phyloP scores from a whole-genome alignment of 2,888 invertebrate genomes.

The Endotricha flammealis region DNA sequence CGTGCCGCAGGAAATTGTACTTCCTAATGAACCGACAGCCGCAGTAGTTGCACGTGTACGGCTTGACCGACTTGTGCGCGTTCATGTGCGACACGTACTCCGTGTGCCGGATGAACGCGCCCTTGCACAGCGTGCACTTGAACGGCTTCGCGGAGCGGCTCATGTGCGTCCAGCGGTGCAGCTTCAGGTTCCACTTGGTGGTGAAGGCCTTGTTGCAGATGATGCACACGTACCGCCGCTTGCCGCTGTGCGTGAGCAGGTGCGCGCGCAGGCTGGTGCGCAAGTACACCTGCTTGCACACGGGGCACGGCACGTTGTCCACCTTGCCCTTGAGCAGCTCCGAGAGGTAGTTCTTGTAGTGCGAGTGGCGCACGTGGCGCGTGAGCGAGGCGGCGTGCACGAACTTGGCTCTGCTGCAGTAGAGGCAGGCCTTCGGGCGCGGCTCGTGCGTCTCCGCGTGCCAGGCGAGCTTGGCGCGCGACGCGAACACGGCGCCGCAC shows the following conservation, averaged over 20 bases:
- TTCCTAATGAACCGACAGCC: conserved; percentile 92
- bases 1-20: conserved; percentile 91
- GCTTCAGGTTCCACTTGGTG: too few species aligned
- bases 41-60: too few species aligned
- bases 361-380: conserved; percentile 88
- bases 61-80: too few species aligned
- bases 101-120: conserved; percentile 88
- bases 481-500: conserved; percentile 89
- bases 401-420: conserved; percentile 92
- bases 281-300: conserved; percentile 87
- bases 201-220: too few species aligned
- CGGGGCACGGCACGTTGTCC: conserved; percentile 86
- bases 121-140: too few species aligned
- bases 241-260: too few species aligned
- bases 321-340: conserved; percentile 80
- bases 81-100: too few species aligned
- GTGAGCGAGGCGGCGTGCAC: conserved; percentile 90
- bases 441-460: conserved; percentile 91
- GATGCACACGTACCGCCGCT: too few species aligned
- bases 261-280: too few species aligned
- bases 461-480: conserved; percentile 90
- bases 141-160: too few species aligned
- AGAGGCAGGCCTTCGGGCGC: conserved; percentile 89
- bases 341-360: conserved; percentile 86
- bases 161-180: too few species aligned